These are phyloP conservation scores for Tetramorium alpestre DNA, from an alignment of 1,140 invertebrate genomes.

Conservation along the genomic window DNA sequence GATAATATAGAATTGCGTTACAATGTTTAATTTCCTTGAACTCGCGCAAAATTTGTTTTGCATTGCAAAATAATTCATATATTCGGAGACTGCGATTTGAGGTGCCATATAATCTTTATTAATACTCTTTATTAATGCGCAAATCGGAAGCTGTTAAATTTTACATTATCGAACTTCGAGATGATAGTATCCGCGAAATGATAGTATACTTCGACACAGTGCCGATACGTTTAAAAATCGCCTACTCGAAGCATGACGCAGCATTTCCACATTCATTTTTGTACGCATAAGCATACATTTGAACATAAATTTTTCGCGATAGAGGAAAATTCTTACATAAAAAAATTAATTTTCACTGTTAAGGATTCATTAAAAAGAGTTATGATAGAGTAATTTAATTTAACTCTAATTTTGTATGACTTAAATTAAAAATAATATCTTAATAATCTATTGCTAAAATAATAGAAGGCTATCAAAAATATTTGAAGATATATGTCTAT, in stretches of 20 bases:
- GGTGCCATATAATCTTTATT: slow-evolving; percentile 10
- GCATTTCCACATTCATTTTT: not conserved
- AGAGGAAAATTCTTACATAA: not conserved
- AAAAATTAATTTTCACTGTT: not conserved
- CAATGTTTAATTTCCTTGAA: slow-evolving; percentile 18
- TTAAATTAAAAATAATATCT: not conserved
- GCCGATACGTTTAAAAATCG: not conserved
- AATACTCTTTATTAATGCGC: not conserved
- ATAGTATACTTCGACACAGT: not conserved
- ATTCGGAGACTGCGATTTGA: slow-evolving; percentile 6
- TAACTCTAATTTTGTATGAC: not conserved
- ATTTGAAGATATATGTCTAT: no score
- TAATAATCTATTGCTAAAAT: no score
- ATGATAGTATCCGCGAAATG: not conserved
- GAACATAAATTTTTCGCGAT: not conserved
- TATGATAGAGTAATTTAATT: not conserved
- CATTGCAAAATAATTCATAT: slow-evolving; percentile 31
- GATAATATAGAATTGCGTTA: slow-evolving; percentile 8
- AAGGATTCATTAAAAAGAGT: not conserved
- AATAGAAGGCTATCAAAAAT: no score
- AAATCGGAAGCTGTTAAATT: not conserved
- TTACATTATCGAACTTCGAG: not conserved
- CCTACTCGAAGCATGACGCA: not conserved
- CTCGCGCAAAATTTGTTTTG: slow-evolving; percentile 3
- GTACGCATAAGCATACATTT: not conserved